These are phyloP conservation scores for Capromys pilorides DNA, from an alignment of 2,797 vertebrate species.

Conservation along the genomic window DNA sequence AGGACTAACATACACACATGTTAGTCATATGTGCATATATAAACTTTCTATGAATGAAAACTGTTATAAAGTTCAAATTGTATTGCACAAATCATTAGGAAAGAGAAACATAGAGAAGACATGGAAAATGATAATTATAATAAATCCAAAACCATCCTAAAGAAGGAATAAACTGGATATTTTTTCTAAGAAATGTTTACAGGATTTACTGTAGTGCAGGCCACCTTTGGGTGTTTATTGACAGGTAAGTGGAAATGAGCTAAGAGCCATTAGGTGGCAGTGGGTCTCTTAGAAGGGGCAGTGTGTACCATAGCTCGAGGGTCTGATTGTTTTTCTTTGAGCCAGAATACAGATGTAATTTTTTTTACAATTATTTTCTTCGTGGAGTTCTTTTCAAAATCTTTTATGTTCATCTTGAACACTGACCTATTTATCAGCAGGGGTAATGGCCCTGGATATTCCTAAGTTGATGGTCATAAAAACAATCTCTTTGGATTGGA, in stretches of 20 bases:
- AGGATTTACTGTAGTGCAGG: slow-evolving; percentile 17
- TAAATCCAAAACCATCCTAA: neutral
- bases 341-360: neutral
- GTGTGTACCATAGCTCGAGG: neutral
- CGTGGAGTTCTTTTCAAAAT: neutral
- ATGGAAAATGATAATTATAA: neutral
- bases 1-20: neutral
- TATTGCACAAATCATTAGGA: slow-evolving; percentile 9
- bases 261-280: neutral
- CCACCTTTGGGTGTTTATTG: slow-evolving; percentile 43
- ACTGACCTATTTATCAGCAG: neutral
- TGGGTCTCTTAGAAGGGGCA: neutral
- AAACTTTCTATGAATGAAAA: neutral
- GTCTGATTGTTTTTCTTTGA: slow-evolving; percentile 36
- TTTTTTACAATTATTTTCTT: neutral
- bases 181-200: neutral
- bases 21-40: neutral
- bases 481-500: neutral
- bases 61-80: neutral
- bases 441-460: neutral
- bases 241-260: neutral
- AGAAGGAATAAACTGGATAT: neutral
- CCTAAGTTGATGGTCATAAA: neutral
- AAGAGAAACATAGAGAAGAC: slow-evolving; percentile 8
- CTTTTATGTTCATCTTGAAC: slow-evolving; percentile 47